Evolutionary conservation across 1,140 invertebrate genomes (phyloP).

Genomic region (Pinna nobilis): DNA sequence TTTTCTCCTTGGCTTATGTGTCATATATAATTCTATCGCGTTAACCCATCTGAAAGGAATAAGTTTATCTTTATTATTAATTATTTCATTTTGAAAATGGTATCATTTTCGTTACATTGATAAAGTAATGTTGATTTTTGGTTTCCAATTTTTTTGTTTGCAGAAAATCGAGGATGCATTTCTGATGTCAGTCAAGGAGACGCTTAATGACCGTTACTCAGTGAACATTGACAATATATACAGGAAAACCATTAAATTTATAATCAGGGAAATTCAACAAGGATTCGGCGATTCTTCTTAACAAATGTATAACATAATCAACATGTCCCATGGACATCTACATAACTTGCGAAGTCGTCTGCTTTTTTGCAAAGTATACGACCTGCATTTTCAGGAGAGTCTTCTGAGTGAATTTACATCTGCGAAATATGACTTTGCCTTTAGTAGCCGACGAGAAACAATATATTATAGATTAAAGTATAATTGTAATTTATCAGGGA

Average conservation of each 20-base stretch:
- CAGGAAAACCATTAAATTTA: conserved; percentile 92
- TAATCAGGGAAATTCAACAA: conserved; percentile 88
- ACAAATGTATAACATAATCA: background rate
- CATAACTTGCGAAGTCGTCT: too few relatives aligned
- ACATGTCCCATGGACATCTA: too few relatives aligned
- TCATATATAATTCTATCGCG: conserved; percentile 19
- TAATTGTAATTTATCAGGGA: too few relatives aligned
- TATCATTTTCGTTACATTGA: background rate
- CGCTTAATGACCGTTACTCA: conserved; percentile 90
- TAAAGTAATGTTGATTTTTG: background rate
- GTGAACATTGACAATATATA: conserved; percentile 93
- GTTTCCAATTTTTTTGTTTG: conserved; percentile 17
- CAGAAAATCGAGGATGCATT: conserved; percentile 94
- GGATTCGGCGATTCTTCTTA: conserved; percentile 80
- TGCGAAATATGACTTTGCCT: too few relatives aligned
- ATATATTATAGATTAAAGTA: too few relatives aligned
- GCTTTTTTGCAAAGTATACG: too few relatives aligned
- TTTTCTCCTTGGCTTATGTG: conserved; percentile 3
- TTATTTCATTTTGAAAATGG: conserved; percentile 50
- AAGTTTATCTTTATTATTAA: conserved; percentile 44
- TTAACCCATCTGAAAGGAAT: too few relatives aligned
- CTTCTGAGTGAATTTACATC: too few relatives aligned
- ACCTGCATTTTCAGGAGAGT: too few relatives aligned
- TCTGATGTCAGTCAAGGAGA: conserved; percentile 88
- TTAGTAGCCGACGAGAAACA: too few relatives aligned